These are phyloP conservation scores for Eubasilissa splendida DNA, from an alignment of 2,888 invertebrate genomes.

Conservation along the genomic window DNA sequence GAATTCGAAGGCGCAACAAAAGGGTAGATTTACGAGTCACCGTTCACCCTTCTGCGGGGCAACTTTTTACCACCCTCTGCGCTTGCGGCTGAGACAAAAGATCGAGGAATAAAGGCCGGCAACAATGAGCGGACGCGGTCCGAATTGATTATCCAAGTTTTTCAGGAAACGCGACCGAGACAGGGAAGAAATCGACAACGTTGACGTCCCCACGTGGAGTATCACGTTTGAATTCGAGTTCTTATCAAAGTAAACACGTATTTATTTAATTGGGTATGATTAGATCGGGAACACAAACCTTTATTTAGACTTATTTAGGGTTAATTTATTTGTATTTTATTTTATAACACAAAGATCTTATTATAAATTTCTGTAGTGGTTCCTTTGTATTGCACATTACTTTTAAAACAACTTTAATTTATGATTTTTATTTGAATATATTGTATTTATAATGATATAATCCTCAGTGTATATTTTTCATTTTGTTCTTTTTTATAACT, in stretches of 20 bases:
- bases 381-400: no score
- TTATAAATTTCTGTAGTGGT: no score
- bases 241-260: not conserved
- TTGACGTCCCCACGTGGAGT: not conserved
- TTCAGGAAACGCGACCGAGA: not conserved
- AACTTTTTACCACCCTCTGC: slow-evolving; percentile 3
- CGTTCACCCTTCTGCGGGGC: not conserved
- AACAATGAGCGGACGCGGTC: slow-evolving; percentile 25
- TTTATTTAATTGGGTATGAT: no score
- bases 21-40: slow-evolving; percentile 28
- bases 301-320: no score
- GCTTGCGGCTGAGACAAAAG: slow-evolving; percentile 12
- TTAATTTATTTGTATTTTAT: no score
- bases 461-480: no score
- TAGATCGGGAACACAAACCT: no score
- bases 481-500: no score
- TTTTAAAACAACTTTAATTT: no score
- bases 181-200: not conserved
- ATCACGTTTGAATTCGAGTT: not conserved
- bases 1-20: slow-evolving; percentile 32
- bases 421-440: no score
- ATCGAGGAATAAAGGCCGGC: not conserved
- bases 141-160: slow-evolving; percentile 3
- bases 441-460: no score
- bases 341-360: no score